Percentiles rank a stretch among this genome's conserved stretches.
Evolutionary conservation across 2,113 vertebrate genomes (phyloP).

Genomic region (Cebus imitator): DNA sequence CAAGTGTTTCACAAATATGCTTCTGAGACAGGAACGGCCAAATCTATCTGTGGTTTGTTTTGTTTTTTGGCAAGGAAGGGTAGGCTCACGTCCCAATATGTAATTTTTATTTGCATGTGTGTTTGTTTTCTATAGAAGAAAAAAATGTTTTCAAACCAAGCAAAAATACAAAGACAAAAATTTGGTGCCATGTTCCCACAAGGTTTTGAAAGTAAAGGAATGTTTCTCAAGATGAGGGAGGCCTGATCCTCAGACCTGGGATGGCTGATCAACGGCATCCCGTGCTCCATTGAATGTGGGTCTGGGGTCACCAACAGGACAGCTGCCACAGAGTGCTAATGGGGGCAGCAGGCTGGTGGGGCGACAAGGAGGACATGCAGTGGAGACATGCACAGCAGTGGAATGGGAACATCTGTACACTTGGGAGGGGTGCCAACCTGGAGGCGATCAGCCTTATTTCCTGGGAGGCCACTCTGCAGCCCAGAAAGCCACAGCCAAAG

Average conservation of each 20-base stretch:
- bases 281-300: neutral
- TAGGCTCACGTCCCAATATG: neutral
- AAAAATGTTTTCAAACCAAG: neutral
- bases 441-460: neutral
- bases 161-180: neutral
- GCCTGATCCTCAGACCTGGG: neutral
- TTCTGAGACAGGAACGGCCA: neutral
- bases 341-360: neutral
- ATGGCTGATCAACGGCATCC: neutral
- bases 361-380: accelerated
- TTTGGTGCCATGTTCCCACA: neutral
- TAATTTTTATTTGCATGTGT: neutral
- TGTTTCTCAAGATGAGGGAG: neutral
- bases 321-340: neutral
- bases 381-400: neutral
- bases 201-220: neutral
- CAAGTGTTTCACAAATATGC: neutral
- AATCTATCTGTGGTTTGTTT: neutral
- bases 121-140: neutral
- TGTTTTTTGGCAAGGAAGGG: neutral
- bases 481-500: neutral
- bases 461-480: neutral
- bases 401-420: neutral
- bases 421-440: neutral
- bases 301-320: neutral